Evolutionary conservation across 2,113 vertebrate species (phyloP).

Genomic region (Erythrocercus mccallii): DNA sequence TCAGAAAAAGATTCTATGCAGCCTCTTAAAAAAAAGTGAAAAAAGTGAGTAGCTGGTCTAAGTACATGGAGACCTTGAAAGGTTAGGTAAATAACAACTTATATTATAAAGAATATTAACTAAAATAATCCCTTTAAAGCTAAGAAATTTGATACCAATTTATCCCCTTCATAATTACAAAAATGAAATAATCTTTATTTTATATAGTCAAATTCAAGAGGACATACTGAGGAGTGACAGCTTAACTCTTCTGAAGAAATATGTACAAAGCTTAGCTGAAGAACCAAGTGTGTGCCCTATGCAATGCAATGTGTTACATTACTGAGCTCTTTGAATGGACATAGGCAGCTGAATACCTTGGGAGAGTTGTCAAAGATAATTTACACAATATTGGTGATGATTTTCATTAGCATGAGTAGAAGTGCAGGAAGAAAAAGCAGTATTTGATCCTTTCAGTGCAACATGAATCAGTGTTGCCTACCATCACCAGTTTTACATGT

Average conservation of each 20-base stretch:
- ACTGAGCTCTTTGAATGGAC: neutral
- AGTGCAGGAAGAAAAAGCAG: neutral
- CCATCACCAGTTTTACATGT: neutral
- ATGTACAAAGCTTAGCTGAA: neutral
- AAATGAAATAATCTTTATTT: neutral
- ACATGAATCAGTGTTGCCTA: neutral
- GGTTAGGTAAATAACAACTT: neutral
- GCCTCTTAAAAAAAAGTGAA: neutral
- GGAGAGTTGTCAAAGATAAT: neutral
- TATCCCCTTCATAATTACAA: neutral
- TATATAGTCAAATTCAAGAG: neutral
- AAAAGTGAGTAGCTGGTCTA: neutral
- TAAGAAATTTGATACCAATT: neutral
- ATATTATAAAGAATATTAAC: neutral
- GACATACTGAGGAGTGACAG: neutral
- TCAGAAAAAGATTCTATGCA: neutral
- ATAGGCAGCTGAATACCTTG: neutral
- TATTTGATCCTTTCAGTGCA: neutral
- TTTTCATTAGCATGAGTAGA: neutral
- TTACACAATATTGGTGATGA: neutral
- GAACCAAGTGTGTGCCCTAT: neutral
- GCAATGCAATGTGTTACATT: neutral
- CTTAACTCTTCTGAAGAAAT: neutral
- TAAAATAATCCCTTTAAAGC: neutral
- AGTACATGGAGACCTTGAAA: neutral